Percentiles rank a stretch among this genome's conserved stretches.
Conservation (phyloP, 2,113 vertebrate genomes). For the Hepsetus odoe region DNA sequence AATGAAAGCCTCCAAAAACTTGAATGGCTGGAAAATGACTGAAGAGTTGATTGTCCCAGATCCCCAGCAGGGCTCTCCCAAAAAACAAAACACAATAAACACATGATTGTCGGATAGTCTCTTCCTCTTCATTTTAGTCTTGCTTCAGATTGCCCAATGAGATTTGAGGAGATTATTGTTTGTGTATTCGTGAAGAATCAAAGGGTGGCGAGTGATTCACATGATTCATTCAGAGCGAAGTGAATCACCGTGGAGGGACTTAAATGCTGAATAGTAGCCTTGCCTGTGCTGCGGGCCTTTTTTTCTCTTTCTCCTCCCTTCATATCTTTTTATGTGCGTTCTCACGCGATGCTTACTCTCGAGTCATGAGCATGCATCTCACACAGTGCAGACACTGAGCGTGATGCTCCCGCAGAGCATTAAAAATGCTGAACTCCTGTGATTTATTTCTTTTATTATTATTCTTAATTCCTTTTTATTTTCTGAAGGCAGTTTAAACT, state of each 20-base stretch:
- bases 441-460: not conserved
- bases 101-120: conserved; percentile 64
- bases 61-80: conserved; percentile 38
- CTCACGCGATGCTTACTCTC: not conserved
- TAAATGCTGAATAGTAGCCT: conserved; percentile 1
- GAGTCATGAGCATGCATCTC: not conserved
- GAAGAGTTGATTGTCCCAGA: not conserved
- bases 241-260: not conserved
- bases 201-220: not conserved
- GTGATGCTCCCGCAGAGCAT: conserved; percentile 14
- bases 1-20: conserved; percentile 57
- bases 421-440: not conserved
- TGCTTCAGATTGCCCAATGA: conserved; percentile 69
- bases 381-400: conserved; percentile 17
- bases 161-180: conserved; percentile 51
- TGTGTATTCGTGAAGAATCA: not conserved
- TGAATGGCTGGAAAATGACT: conserved; percentile 2
- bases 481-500: not conserved
- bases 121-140: conserved; percentile 57
- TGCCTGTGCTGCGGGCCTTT: conserved; percentile 32
- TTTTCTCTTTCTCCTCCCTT: not conserved
- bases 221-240: conserved; percentile 8
- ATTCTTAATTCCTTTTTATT: not conserved
- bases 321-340: conserved; percentile 6
- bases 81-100: conserved; percentile 61